These are phyloP conservation scores for Ctenopoma multispine DNA, from an alignment of 2,797 vertebrate genomes.

Conservation along the genomic window DNA sequence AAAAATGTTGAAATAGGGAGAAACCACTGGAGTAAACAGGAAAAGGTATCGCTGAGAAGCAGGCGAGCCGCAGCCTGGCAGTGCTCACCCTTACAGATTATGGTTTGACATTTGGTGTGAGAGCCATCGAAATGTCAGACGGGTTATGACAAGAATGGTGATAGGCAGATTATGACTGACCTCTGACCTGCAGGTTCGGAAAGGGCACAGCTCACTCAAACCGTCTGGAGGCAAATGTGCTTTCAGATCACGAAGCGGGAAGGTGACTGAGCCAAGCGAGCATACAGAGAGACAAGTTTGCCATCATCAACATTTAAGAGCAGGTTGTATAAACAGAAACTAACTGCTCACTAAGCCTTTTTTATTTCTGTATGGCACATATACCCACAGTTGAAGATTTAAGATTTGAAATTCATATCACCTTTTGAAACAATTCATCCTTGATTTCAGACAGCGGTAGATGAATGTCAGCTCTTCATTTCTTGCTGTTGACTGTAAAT, in stretches of 20 bases:
- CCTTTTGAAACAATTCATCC: too few relatives aligned
- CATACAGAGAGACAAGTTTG: slow-evolving; percentile 30
- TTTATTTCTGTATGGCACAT: too few relatives aligned
- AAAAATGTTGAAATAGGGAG: slow-evolving; percentile 39
- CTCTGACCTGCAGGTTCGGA: slow-evolving; percentile 76
- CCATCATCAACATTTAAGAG: slow-evolving; percentile 26
- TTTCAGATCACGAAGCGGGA: slow-evolving; percentile 55
- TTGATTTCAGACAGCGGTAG: too few relatives aligned
- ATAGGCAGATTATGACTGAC: slow-evolving; percentile 81
- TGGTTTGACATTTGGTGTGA: slow-evolving; percentile 84
- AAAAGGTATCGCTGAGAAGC: slow-evolving; percentile 39
- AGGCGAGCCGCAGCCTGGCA: slow-evolving; percentile 38
- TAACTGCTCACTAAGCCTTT: background rate
- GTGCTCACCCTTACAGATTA: slow-evolving; percentile 69
- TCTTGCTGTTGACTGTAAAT: background rate
- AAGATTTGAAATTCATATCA: background rate
- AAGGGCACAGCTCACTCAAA: slow-evolving; percentile 76
- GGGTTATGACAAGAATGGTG: slow-evolving; percentile 83
- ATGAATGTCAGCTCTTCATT: background rate
- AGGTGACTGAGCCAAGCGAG: slow-evolving; percentile 34
- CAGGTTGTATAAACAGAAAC: slow-evolving; percentile 11
- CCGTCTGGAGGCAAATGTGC: slow-evolving; percentile 55
- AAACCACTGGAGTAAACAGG: slow-evolving; percentile 33
- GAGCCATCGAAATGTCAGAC: slow-evolving; percentile 81
- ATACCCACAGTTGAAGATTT: background rate